phyloP scores from a whole-genome alignment of 2,888 invertebrate species.

The Eurytoma californica region DNA sequence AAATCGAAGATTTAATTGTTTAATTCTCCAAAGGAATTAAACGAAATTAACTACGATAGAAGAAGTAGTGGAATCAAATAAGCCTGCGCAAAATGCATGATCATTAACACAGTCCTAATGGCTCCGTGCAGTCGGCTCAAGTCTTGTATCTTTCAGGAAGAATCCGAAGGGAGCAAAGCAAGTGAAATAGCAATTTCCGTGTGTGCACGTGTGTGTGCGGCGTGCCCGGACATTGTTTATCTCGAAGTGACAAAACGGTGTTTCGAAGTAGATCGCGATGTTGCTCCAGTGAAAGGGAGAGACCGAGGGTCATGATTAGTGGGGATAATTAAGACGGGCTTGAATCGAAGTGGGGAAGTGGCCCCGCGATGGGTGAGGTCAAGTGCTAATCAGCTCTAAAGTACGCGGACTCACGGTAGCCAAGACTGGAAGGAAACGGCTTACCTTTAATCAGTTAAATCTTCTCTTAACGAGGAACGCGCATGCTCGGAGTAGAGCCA shows the following conservation, averaged over 20 bases:
- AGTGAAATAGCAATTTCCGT: background rate
- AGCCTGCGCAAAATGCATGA: conserved; percentile 13
- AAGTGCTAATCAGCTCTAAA: conserved; percentile 52
- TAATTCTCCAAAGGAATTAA: no score
- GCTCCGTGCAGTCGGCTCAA: background rate
- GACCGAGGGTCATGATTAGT: conserved; percentile 39
- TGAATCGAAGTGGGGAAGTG: background rate
- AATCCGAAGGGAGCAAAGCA: conserved; percentile 35
- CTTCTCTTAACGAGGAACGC: conserved; percentile 51
- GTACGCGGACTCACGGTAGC: conserved; percentile 25
- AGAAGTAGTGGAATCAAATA: no score
- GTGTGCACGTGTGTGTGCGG: conserved; percentile 7
- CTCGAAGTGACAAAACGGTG: conserved; percentile 56
- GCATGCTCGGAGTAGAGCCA: conserved; percentile 4
- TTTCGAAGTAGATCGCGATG: conserved; percentile 42
- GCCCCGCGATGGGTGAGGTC: conserved; percentile 51
- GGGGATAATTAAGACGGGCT: conserved; percentile 54
- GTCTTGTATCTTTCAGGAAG: conserved; percentile 53
- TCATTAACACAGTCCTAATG: conserved; percentile 43
- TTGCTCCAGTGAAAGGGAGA: conserved; percentile 23
- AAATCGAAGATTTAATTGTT: no score
- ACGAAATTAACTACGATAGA: no score
- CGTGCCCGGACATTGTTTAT: conserved; percentile 55
- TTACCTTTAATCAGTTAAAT: conserved; percentile 47
- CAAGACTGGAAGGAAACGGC: conserved; percentile 20